A percentile compares a stretch with the other conserved stretches of the same genome.
These are phyloP conservation scores for Agapornis canus DNA, from an alignment of 2,797 vertebrate species.

Conservation along the genomic window DNA sequence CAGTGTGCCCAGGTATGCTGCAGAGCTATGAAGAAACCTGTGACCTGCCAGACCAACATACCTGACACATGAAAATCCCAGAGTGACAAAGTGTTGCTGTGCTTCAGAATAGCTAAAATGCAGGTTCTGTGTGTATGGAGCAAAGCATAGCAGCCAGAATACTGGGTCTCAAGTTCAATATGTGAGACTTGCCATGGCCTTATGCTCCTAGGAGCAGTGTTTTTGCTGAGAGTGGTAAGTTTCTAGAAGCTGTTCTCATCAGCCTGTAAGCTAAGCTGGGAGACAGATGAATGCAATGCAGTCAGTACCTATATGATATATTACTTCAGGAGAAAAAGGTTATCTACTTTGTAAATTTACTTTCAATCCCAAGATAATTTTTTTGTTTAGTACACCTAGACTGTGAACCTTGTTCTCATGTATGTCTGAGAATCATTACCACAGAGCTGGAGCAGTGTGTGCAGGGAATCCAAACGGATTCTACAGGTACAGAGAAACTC, in stretches of 20 bases:
- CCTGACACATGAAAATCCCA: neutral
- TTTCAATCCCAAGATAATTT: neutral
- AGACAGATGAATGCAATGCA: neutral
- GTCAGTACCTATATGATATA: neutral
- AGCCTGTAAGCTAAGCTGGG: neutral
- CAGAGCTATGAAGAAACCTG: neutral
- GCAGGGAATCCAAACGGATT: neutral
- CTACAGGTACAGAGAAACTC: neutral
- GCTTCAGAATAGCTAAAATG: neutral
- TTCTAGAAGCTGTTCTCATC: neutral
- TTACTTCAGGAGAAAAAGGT: conserved; percentile 3
- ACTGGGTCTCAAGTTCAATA: neutral
- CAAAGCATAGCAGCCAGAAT: neutral
- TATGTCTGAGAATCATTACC: conserved; percentile 41
- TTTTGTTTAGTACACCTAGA: neutral
- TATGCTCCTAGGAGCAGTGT: neutral
- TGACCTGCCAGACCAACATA: neutral
- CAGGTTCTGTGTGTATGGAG: neutral
- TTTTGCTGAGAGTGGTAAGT: neutral
- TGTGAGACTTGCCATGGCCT: neutral
- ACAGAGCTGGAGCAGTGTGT: neutral
- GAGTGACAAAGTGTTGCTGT: neutral
- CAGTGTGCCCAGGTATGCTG: neutral
- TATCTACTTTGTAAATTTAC: conserved; percentile 42
- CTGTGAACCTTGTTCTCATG: conserved; percentile 2